Base-by-base conservation (phyloP, 2,797 vertebrate species). In the Anableps anableps region DNA sequence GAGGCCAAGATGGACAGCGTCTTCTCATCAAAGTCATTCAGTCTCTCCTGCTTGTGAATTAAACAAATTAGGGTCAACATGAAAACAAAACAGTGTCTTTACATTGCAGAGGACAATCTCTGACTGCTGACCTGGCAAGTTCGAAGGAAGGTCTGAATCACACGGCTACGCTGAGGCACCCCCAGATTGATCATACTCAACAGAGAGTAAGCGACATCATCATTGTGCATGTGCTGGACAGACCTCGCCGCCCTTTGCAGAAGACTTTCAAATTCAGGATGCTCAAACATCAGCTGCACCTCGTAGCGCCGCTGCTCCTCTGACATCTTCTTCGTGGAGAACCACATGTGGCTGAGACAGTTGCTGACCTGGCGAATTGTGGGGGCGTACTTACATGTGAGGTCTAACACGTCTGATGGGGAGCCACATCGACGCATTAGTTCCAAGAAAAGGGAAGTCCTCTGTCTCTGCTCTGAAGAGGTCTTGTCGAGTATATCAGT, bases 61-160 rank as follows among this genome's bases (percentile, higher is more conserved):
- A 76, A 7, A 86, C 0, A 83, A 23, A 80, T 84, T 41, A 16
- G 17, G 7, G 64, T n/a, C 43, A 62, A 80, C 2, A 47, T 29
- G 5, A 51, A 19, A 71, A 23, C 13, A 1, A 0, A n/a, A 75
- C 81, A 77, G 53, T 10, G 9, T 23, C 2, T 31, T n/a, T 66
- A 6, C 0, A 6, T 21, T 1, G 36, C 5, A 16, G 7, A 5
- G 0, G 0, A 51, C 9, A 1, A 21, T 34, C 1, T 53, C 9
- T n/a, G 31, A 17, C 3, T 1, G 10, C 9, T 92, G 90, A 98
- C 98, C 95, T 99, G 98, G 70, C 94, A 94, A 16, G 93, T 77
- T 26, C 97, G 95, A 64, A 99, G 88, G 74, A 97, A 92, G 0
- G 96, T 97, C 92, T 99, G 97, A 43, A 99, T 87, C 0, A 99